Evolutionary conservation across 2,797 vertebrate species (phyloP).

Genomic region (Esox masquinongy): DNA sequence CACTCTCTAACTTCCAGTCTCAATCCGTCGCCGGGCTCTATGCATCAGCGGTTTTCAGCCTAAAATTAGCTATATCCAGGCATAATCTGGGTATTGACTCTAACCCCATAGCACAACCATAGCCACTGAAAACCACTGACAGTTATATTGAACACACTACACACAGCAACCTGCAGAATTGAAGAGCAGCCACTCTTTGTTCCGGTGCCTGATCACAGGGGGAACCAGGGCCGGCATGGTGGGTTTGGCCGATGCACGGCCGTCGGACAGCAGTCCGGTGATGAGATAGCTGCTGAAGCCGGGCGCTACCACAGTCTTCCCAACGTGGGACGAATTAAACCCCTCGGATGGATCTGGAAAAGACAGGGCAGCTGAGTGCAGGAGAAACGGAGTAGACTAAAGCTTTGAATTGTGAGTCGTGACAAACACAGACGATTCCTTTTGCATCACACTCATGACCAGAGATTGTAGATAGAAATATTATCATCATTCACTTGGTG

Average conservation of each 20-base stretch:
- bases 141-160: background rate
- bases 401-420: background rate
- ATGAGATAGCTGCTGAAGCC: constrained; percentile 29
- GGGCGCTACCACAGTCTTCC: constrained; percentile 22
- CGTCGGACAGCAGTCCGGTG: background rate
- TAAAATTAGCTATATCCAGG: background rate
- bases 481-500: background rate
- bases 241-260: background rate
- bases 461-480: background rate
- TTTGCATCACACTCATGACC: background rate
- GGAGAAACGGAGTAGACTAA: background rate
- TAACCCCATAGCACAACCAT: background rate
- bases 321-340: constrained; percentile 13
- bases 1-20: too few species aligned
- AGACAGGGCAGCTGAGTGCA: background rate
- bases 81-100: background rate
- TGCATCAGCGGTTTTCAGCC: too few species aligned
- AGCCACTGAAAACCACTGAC: background rate
- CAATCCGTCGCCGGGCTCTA: too few species aligned
- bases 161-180: background rate
- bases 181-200: constrained; percentile 22
- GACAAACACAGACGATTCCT: background rate
- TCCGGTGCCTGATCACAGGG: background rate
- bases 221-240: constrained; percentile 14
- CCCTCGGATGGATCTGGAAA: background rate